Conservation (phyloP, 2,888 invertebrate genomes). For the Metalampra italica region DNA sequence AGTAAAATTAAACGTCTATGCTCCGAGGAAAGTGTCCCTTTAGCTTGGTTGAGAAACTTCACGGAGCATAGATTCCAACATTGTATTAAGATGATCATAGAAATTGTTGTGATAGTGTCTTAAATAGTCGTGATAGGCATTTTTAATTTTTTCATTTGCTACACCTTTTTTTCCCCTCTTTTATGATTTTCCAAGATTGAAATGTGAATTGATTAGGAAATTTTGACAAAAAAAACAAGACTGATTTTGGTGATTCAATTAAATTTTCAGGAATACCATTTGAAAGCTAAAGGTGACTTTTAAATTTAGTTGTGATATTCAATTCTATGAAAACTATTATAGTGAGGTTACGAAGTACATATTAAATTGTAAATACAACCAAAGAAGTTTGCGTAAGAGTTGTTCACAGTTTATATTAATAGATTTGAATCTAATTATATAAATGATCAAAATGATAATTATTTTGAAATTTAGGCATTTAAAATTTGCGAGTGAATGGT, state of each 20-base stretch:
- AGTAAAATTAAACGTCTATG: background rate
- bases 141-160: too few relatives aligned
- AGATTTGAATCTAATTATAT: background rate
- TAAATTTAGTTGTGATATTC: constrained; percentile 9
- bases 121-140: too few relatives aligned
- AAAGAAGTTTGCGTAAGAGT: constrained; percentile 53
- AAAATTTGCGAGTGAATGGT: too few relatives aligned
- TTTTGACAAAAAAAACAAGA: constrained; percentile 10
- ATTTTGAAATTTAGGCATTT: too few relatives aligned
- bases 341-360: constrained; percentile 20
- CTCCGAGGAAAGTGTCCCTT: background rate
- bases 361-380: constrained; percentile 56
- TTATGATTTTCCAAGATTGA: background rate
- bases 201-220: background rate
- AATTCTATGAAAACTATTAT: background rate
- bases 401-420: constrained; percentile 14
- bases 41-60: background rate
- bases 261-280: background rate
- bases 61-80: too few relatives aligned
- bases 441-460: too few relatives aligned
- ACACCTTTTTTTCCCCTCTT: too few relatives aligned
- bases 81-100: too few relatives aligned
- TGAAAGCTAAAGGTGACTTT: background rate
- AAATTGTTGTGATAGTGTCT: too few relatives aligned
- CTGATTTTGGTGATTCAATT: constrained; percentile 12